Base-by-base conservation (phyloP, 2,888 invertebrate genomes). In the Idaea dimidiata region DNA sequence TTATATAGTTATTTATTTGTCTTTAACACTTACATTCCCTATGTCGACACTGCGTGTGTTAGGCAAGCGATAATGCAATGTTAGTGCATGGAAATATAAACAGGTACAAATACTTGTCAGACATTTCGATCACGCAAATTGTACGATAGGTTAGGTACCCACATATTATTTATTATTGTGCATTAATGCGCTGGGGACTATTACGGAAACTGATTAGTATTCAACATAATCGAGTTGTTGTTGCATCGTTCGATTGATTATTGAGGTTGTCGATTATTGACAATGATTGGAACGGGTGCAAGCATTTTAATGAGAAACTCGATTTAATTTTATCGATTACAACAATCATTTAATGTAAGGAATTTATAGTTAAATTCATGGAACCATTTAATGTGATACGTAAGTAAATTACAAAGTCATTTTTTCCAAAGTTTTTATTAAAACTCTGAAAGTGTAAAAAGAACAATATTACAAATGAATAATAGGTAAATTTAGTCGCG, bases 1-100 rank as follows among this genome's bases (percentile, higher is more conserved):
- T 18, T 56, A 55, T 56, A n/a, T 31, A 55, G 55, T 55, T 17
- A 16, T 55, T 56, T 18, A 71, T 72, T 62, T 84, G 84, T 84
- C 86, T 83, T 81, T 73, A 56, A 78, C 83, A 84, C 82, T 80
- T 79, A 82, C 64, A 71, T 79, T 82, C 79, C 76, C 72, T 73
- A 76, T 63, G 70, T 56, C 56, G 16, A 64, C 65, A 65, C 69
- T 59, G 70, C 62, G 66, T 71, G 71, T 69, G 66, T 73, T 69
- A 67, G 69, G 70, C 61, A 66, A 56, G 66, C 64, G 63, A 74
- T 73, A 73, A 69, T 64, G 43, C 43, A 43, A 64, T 61, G 66
- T 74, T 74, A 77, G 73, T 74, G 72, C 69, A 63, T 66, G 70
- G 69, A 71, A 63, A 73, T 72, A 67, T 69, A 62, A 70, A 65